Evolutionary conservation across 2,797 vertebrate genomes (phyloP), one percentile per base, ranked within the genome.

Genomic region (Pachyuromys duprasi): DNA sequence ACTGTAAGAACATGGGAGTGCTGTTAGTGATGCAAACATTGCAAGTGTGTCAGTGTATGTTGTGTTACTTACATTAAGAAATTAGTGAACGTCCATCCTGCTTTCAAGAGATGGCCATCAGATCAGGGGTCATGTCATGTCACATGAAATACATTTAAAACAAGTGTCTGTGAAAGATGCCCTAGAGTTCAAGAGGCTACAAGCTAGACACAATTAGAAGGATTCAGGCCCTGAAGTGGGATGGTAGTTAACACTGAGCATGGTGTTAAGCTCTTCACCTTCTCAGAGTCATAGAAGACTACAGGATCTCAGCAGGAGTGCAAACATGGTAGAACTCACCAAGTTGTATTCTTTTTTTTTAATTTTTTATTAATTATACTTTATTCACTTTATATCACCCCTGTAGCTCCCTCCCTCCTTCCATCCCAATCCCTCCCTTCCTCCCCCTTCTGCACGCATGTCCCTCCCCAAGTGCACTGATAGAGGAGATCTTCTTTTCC

Each of bases 331-430:
- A 7, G 2, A 57, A 12, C 55, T 62, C 49, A 5, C 39, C 57
- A 17, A 1, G 6, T 8, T 2, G 24, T 9, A 1, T 24, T 49
- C 0, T 45, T 8, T n/a, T n/a, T n/a, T n/a, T n/a, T n/a, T n/a
- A n/a, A n/a, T n/a, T n/a, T n/a, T n/a, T n/a, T n/a, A n/a, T n/a
- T n/a, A n/a, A n/a, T n/a, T n/a, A n/a, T n/a, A n/a, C n/a, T n/a
- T n/a, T n/a, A n/a, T n/a, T n/a, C n/a, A n/a, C n/a, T n/a, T n/a
- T n/a, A n/a, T n/a, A n/a, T n/a, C n/a, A n/a, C n/a, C n/a, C n/a
- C n/a, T n/a, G n/a, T n/a, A n/a, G n/a, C n/a, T n/a, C n/a, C n/a
- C n/a, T n/a, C n/a, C n/a, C n/a, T n/a, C n/a, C n/a, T n/a, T n/a
- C n/a, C n/a, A n/a, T n/a, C n/a, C n/a, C n/a, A n/a, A n/a, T n/a